phyloP scores from a whole-genome alignment of 2,888 invertebrate genomes.

The Saturnia japonica region DNA sequence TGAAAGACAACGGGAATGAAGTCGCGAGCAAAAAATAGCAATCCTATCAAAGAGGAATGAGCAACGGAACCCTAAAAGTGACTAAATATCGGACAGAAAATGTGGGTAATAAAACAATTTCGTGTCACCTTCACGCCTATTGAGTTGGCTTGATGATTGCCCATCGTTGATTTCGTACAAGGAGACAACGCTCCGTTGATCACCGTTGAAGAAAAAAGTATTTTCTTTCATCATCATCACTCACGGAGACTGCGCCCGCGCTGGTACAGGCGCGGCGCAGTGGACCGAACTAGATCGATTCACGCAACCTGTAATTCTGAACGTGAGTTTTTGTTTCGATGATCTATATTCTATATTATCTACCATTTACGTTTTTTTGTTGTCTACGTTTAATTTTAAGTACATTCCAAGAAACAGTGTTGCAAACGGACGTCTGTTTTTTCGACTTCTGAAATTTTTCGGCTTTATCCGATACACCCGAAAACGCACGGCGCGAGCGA shows the following conservation, averaged over 20 bases:
- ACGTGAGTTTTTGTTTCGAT: neutral
- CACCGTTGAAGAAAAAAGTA: slow-evolving; percentile 22
- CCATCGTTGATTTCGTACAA: slow-evolving; percentile 41
- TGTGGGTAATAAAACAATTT: slow-evolving; percentile 11
- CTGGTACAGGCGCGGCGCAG: neutral
- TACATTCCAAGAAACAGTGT: neutral
- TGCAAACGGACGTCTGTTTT: neutral
- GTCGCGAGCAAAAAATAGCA: too few species aligned
- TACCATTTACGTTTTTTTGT: neutral
- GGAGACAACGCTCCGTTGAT: slow-evolving; percentile 39
- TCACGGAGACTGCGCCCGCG: neutral
- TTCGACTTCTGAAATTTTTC: neutral
- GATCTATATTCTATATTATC: neutral
- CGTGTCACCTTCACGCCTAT: slow-evolving; percentile 20
- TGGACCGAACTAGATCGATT: neutral
- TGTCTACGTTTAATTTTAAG: neutral
- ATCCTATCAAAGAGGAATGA: too few species aligned
- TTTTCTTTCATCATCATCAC: slow-evolving; percentile 21
- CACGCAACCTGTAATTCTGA: slow-evolving; percentile 1
- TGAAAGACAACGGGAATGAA: too few species aligned
- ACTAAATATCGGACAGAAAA: slow-evolving; percentile 8
- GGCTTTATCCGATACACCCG: neutral
- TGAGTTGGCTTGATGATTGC: slow-evolving; percentile 33
- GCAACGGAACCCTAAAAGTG: neutral
- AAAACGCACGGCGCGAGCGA: too few species aligned